A percentile compares a stretch with the other conserved stretches of the same genome.
phyloP scores from a whole-genome alignment of 2,888 invertebrate species.

The Diplolepis rosae region DNA sequence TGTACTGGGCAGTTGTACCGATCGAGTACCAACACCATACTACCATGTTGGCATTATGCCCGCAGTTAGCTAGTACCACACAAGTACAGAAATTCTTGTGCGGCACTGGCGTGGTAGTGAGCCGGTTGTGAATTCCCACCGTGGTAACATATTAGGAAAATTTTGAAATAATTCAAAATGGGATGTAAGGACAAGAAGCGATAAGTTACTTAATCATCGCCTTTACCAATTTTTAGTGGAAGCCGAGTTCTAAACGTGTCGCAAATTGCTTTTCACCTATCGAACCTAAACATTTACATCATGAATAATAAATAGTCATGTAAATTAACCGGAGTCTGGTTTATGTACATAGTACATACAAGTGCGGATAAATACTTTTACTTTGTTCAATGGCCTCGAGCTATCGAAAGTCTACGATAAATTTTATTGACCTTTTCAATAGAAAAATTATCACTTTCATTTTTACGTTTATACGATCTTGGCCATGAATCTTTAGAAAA shows the following conservation, averaged over 20 bases:
- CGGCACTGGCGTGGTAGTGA: not conserved
- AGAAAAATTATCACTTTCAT: not conserved
- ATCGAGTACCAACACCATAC: no score
- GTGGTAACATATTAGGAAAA: no score
- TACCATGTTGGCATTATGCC: no score
- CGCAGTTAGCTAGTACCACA: not conserved
- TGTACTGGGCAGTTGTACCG: no score
- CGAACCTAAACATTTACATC: not conserved
- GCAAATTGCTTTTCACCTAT: not conserved
- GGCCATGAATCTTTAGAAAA: not conserved
- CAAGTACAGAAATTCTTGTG: not conserved
- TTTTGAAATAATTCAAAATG: no score
- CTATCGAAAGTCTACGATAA: not conserved
- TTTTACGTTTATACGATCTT: not conserved
- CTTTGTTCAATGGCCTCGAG: constrained; percentile 22
- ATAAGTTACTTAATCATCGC: not conserved
- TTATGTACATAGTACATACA: not conserved
- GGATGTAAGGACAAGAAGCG: not conserved
- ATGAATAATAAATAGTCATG: not conserved
- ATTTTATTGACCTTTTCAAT: constrained; percentile 23
- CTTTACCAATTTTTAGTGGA: no score
- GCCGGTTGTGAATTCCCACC: not conserved
- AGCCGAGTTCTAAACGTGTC: not conserved
- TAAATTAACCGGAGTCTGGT: not conserved
- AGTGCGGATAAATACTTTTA: constrained; percentile 20